Base-by-base conservation (phyloP, 2,888 invertebrate species). In the Parasteatoda lunata region DNA sequence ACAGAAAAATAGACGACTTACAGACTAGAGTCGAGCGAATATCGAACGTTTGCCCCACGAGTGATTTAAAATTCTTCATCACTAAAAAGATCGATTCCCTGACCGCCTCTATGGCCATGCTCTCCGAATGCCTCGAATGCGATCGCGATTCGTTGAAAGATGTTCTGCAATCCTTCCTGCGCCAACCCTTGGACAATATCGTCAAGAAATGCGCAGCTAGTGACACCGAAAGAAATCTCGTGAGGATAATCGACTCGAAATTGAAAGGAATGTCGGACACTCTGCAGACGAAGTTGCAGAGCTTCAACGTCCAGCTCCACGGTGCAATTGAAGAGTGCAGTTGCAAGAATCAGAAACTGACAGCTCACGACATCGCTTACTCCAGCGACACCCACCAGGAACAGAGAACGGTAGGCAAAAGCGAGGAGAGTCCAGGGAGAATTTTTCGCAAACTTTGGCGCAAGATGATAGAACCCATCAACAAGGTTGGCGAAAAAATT, bases 361-460 rank as follows among this genome's bases (percentile, higher is more conserved):
- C 59, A 52, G 72, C 82, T 8, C 82, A 82, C 15, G 87, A 87
- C 47, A 82, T 87, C 9, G 87, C 77, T 11, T 87, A 87, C 51
- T 87, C 87, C 11, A 81, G 82, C 30, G 85, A 88, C 54, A 84
- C 81, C 11, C 70, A 73, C 1, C 80, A 81, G 15, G 84, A 80
- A 52, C 30, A 76, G 4, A 76, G 69, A 59, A 45, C 68, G 13
- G 47, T 75, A 6, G 49, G 77, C n/a, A 88, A 82, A 47, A 75
- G 65, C 8, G 88, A 85, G 48, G 88, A 88, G 3, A 49, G 49
- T 13, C 89, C 89, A 5, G 89, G 89, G 6, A 65, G 87, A 52
- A 89, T 89, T 52, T 89, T 89, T 52, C n/a, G 89, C 51, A 89
- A 87, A 66, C 45, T 89, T 11, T 89, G 89, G 89, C 64, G 89